phyloP scores from a whole-genome alignment of 1,140 invertebrate species.

The Ceratina calcarata region DNA sequence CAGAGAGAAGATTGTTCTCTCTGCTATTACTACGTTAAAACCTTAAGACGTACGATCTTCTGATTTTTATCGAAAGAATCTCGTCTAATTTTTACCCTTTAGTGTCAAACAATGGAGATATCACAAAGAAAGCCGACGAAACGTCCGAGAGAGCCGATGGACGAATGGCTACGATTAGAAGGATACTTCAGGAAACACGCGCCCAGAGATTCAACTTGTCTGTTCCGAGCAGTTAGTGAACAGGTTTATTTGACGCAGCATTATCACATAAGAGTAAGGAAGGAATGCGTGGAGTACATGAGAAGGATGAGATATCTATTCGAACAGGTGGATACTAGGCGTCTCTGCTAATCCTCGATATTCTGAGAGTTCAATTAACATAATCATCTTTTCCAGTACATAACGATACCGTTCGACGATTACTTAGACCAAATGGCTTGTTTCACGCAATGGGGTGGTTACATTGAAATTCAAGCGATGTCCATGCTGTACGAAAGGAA shows the following conservation, averaged over 20 bases:
- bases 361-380: neutral
- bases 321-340: slow-evolving; percentile 71
- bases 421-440: slow-evolving; percentile 86
- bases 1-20: too few species aligned
- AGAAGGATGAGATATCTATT: slow-evolving; percentile 82
- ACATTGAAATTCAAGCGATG: slow-evolving; percentile 86
- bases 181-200: slow-evolving; percentile 91
- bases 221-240: slow-evolving; percentile 92
- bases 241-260: slow-evolving; percentile 91
- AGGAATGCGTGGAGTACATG: slow-evolving; percentile 87
- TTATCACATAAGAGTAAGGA: slow-evolving; percentile 86
- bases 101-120: slow-evolving; percentile 52
- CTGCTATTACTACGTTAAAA: too few species aligned
- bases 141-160: slow-evolving; percentile 81
- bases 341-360: neutral
- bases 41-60: too few species aligned
- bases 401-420: slow-evolving; percentile 83
- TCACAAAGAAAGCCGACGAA: slow-evolving; percentile 69
- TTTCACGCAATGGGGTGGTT: slow-evolving; percentile 85
- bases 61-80: neutral
- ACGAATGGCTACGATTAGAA: slow-evolving; percentile 88
- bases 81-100: neutral
- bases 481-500: slow-evolving; percentile 87
- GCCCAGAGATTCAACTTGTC: slow-evolving; percentile 90
- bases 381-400: slow-evolving; percentile 75